phyloP scores from a whole-genome alignment of 2,113 vertebrate genomes.

The Cavia porcellus region DNA sequence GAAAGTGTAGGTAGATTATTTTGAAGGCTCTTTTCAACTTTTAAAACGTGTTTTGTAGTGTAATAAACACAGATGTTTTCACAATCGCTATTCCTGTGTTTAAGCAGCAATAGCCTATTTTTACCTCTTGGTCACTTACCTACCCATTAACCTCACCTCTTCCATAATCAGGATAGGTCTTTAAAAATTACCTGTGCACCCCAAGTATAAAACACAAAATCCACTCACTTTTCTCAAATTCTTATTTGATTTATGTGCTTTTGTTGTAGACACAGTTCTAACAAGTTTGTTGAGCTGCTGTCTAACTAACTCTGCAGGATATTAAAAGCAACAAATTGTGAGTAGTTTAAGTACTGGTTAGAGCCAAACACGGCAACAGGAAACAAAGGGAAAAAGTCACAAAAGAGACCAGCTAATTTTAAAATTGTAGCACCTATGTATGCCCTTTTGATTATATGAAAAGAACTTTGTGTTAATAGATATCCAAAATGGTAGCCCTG shows the following conservation, averaged over 20 bases:
- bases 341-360: neutral
- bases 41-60: neutral
- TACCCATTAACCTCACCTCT: constrained; percentile 13
- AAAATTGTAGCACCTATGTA: neutral
- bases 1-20: neutral
- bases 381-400: neutral
- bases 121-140: neutral
- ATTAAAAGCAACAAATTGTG: constrained; percentile 18
- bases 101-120: constrained; percentile 1
- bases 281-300: neutral
- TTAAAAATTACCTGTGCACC: neutral
- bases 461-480: neutral
- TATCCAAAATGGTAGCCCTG: neutral
- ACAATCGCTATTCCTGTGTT: neutral
- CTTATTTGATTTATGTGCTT: constrained; percentile 41
- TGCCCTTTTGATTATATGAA: neutral
- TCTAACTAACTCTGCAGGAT: neutral
- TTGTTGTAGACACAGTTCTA: neutral
- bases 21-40: constrained; percentile 24
- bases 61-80: neutral
- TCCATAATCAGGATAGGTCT: constrained; percentile 12
- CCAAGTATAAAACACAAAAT: constrained; percentile 32
- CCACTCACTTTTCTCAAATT: neutral
- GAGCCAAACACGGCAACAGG: neutral
- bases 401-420: neutral